phyloP scores from a whole-genome alignment of 1,140 invertebrate species.

The Drosophila ambigua region DNA sequence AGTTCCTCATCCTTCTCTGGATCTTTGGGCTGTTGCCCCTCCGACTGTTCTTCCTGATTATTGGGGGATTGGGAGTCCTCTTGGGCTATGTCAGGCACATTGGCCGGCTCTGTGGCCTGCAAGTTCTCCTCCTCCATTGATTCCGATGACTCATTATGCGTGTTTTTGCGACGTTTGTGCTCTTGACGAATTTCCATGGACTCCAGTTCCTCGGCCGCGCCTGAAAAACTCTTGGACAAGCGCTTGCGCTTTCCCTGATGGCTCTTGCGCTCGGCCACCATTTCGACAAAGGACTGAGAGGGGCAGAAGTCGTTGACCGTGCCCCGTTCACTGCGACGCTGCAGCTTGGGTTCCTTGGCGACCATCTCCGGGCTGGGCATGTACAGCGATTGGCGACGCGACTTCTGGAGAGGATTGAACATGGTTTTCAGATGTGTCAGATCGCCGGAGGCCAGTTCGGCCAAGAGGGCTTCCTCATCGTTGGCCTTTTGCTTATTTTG shows the following conservation, averaged over 20 bases:
- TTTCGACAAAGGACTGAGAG: constrained; percentile 74
- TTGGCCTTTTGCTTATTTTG: constrained; percentile 27
- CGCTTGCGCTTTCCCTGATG: constrained; percentile 50
- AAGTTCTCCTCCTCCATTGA: not conserved
- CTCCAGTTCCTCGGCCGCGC: constrained; percentile 34
- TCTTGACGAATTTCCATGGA: constrained; percentile 13
- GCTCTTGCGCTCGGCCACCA: constrained; percentile 38
- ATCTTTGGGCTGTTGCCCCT: not conserved
- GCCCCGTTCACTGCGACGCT: constrained; percentile 57
- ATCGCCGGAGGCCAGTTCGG: constrained; percentile 48
- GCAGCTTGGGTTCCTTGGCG: constrained; percentile 49
- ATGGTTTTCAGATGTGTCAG: constrained; percentile 56
- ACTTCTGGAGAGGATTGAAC: constrained; percentile 72
- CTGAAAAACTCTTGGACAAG: constrained; percentile 73
- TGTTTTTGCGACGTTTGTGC: constrained; percentile 27
- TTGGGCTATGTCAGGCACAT: not conserved
- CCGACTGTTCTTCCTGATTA: not conserved
- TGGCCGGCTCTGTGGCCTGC: too few relatives aligned
- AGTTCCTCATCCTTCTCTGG: not conserved
- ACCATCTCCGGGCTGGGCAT: constrained; percentile 14
- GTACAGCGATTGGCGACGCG: constrained; percentile 61
- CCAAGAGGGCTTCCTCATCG: constrained; percentile 46
- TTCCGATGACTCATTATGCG: not conserved
- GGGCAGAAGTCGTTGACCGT: constrained; percentile 58
- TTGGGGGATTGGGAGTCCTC: not conserved